Percentiles rank a stretch among this genome's conserved stretches.
Conservation (phyloP, 2,113 vertebrate genomes). For the Ranitomeya variabilis region DNA sequence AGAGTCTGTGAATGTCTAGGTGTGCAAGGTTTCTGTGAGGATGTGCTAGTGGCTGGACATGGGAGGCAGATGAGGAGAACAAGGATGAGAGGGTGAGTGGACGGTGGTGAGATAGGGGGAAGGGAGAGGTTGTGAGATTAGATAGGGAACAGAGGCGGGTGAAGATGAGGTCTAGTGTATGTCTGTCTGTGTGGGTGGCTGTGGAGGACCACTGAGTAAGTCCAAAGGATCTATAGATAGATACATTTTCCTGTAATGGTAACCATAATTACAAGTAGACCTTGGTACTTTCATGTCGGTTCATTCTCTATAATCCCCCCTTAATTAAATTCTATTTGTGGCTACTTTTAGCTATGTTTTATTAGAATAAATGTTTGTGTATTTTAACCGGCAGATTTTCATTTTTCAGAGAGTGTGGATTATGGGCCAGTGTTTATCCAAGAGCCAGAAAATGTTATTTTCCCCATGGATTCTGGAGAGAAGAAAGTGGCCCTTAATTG, state of each 20-base stretch:
- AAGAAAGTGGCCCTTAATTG: constrained; percentile 90
- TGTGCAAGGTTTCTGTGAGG: no score
- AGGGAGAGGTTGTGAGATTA: no score
- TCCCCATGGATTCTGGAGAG: constrained; percentile 87
- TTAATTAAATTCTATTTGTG: background rate
- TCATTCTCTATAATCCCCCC: background rate
- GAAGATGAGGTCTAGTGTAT: no score
- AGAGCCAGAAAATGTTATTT: constrained; percentile 87
- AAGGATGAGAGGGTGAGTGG: no score
- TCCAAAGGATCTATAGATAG: background rate
- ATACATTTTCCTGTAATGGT: background rate
- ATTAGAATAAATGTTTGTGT: background rate
- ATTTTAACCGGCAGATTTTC: constrained; percentile 53
- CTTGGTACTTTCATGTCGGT: background rate
- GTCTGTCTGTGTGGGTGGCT: no score
- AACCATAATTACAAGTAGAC: background rate
- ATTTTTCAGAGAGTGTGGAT: constrained; percentile 81
- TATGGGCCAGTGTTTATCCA: constrained; percentile 91
- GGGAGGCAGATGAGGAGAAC: no score
- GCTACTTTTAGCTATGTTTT: constrained; percentile 1
- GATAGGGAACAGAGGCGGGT: no score
- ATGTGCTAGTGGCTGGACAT: no score
- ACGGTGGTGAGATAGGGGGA: no score
- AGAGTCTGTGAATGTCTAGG: no score
- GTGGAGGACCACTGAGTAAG: no score